Conservation (phyloP, 2,797 vertebrate genomes). For the Brotula barbata region DNA sequence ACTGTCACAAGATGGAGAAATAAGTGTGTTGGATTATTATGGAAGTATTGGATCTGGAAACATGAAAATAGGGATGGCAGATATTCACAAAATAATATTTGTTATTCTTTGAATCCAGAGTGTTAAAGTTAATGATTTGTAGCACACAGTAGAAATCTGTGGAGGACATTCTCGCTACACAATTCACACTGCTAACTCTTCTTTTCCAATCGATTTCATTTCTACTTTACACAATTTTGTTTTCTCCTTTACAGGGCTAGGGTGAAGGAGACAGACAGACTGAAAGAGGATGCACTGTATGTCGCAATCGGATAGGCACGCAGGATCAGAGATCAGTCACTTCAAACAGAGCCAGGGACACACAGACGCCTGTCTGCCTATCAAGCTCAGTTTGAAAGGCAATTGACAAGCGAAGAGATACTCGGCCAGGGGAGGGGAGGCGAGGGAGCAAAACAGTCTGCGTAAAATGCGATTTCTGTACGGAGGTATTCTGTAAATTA, state of each 20-base stretch:
- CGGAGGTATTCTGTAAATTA: too few species aligned
- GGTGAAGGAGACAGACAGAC: conserved; percentile 20
- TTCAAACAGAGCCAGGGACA: conserved; percentile 79
- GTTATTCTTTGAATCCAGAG: too few species aligned
- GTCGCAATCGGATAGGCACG: conserved; percentile 59
- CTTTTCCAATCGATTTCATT: conserved; percentile 11
- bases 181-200: neutral
- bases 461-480: neutral
- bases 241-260: conserved; percentile 9
- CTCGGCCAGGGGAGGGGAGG: neutral
- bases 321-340: conserved; percentile 80
- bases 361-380: conserved; percentile 68
- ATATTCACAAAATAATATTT: neutral
- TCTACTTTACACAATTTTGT: neutral
- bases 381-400: conserved; percentile 47
- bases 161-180: too few species aligned
- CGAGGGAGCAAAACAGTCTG: neutral
- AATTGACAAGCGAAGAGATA: conserved; percentile 42
- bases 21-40: neutral
- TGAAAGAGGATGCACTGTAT: conserved; percentile 35
- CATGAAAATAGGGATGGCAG: too few species aligned
- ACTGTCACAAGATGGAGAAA: neutral
- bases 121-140: conserved; percentile 39
- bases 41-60: too few species aligned
- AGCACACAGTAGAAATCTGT: too few species aligned